Evolutionary conservation across 2,113 vertebrate genomes (phyloP).

Genomic region (Todiramphus chloris): DNA sequence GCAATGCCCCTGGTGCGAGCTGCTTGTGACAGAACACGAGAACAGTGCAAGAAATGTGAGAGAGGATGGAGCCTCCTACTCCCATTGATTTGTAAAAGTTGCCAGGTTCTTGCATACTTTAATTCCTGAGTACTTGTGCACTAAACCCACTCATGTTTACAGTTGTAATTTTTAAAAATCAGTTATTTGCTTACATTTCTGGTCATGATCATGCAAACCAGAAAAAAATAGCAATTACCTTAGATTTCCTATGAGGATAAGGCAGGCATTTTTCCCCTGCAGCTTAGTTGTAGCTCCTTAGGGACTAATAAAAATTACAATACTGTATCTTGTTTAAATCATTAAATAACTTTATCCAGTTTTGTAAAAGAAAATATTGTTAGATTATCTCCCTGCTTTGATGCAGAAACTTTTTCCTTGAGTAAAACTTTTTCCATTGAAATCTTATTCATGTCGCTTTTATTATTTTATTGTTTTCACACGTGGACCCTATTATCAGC

Average conservation of each 20-base stretch:
- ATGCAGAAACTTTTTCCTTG: conserved; percentile 49
- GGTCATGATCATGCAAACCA: neutral
- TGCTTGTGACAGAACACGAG: neutral
- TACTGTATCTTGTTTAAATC: conserved; percentile 47
- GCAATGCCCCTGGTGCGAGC: neutral
- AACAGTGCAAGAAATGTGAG: neutral
- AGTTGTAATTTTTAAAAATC: neutral
- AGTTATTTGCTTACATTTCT: neutral
- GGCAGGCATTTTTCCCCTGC: neutral
- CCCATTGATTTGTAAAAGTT: neutral
- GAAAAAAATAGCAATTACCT: neutral
- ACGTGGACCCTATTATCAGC: conserved; percentile 60
- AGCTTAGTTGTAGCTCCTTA: conserved; percentile 7
- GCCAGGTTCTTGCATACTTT: neutral
- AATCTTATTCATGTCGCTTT: conserved; percentile 36
- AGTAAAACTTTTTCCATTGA: conserved; percentile 43
- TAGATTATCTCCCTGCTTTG: conserved; percentile 59
- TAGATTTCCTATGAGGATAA: neutral
- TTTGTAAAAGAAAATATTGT: conserved; percentile 51
- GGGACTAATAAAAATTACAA: conserved; percentile 54
- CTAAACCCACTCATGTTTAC: neutral
- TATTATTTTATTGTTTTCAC: conserved; percentile 69
- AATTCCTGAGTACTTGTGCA: neutral
- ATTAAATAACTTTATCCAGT: conserved; percentile 52
- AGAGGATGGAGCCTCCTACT: neutral